phyloP scores from a whole-genome alignment of 2,113 vertebrate species.

The Anarrhichthys ocellatus region DNA sequence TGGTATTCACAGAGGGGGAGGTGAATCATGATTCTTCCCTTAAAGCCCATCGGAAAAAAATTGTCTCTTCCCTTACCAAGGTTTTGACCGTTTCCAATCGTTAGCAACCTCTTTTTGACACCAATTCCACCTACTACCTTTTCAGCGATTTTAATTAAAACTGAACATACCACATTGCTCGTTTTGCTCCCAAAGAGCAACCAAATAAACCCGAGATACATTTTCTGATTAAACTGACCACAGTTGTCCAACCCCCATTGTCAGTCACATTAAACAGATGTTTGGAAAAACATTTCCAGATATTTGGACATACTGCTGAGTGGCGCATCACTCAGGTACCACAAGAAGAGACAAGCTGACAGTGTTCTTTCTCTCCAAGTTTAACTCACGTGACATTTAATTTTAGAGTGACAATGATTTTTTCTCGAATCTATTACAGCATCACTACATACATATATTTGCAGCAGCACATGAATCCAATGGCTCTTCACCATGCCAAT shows the following conservation, averaged over 20 bases:
- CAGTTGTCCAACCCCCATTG: constrained; percentile 19
- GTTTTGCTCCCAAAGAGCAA: neutral
- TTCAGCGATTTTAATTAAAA: constrained; percentile 33
- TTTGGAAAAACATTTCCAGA: constrained; percentile 32
- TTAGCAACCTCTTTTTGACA: constrained; percentile 35
- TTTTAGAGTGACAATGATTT: constrained; percentile 2
- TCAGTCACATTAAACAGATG: constrained; percentile 26
- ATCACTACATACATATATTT: neutral
- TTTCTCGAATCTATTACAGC: neutral
- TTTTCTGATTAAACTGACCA: constrained; percentile 13
- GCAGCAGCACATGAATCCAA: constrained; percentile 5
- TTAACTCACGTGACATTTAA: neutral
- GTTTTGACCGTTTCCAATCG: constrained; percentile 19
- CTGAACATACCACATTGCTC: constrained; percentile 9
- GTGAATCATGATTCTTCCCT: constrained; percentile 38
- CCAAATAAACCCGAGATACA: constrained; percentile 5
- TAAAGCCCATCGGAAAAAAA: constrained; percentile 25
- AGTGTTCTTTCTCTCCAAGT: neutral
- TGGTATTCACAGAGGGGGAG: constrained; percentile 43
- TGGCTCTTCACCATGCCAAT: neutral
- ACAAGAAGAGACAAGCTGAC: constrained; percentile 10
- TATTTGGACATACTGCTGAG: constrained; percentile 3
- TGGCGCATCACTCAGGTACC: constrained; percentile 16
- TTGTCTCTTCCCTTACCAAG: constrained; percentile 1
- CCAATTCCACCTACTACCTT: constrained; percentile 10